Base-by-base conservation (phyloP, 35 echinoderm and acorn worm species). In the Ophioderma brevispina region DNA sequence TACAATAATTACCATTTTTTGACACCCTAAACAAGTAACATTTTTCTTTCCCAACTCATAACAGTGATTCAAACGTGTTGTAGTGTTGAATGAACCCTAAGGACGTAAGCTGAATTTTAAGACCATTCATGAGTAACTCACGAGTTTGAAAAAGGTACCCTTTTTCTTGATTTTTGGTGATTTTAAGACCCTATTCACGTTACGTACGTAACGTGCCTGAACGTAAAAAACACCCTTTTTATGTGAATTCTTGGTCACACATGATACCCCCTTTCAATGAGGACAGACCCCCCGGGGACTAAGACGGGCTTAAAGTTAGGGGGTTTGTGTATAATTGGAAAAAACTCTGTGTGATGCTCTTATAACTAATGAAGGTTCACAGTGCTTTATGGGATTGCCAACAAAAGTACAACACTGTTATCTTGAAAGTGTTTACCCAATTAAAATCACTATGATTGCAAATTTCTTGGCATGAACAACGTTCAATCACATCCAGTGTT, bases 151-250 rank as follows among this genome's bases (percentile, higher is more conserved):
- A 76, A 76, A 76, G 25, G n/a, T 76, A 76, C 75, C 25, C 25
- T 76, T 76, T 76, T 76, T 76, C 75, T 76, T 76, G 75, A 76
- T 76, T 76, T 76, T 76, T 76, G 75, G 5, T 76, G 75, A 76
- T 76, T 76, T 76, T 76, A 25, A 76, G 75, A 76, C 33, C 75
- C 75, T 76, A 76, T 76, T 76, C 75, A 46, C 41, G 41, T 46
- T 46, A 46, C 41, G 41, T 17, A 76, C 75, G 75, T 31, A 76
- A 28, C 33, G 33, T 76, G 75, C 25, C 33, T 35, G 75, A 31
- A 10, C 25, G 5, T 31, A 4, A 76, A 76, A 76, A 28, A 76
- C 75, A 76, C 75, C 33, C 25, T 76, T 76, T 76, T 76, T 76
- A 76, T 10, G 75, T 76, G 75, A 76, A 76, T 76, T 76, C 75